Base-by-base conservation (phyloP, 2,888 invertebrate species). In the Eristalis arbustorum region DNA sequence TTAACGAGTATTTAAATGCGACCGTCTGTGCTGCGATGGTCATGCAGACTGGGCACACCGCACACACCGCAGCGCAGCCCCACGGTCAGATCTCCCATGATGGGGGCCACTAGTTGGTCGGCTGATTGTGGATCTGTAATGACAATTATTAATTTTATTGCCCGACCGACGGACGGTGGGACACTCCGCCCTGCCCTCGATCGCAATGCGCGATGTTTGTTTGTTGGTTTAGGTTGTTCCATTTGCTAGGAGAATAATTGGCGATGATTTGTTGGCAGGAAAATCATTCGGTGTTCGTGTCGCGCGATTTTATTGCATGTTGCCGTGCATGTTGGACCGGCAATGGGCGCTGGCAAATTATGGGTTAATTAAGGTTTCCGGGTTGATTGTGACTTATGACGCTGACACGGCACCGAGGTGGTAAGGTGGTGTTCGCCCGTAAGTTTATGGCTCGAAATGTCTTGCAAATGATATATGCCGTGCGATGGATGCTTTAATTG, bases 371-470 rank as follows among this genome's bases (percentile, higher is more conserved):
- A 81, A 77, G 63, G 73, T 85, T 85, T 85, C 81, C 84, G 81
- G 84, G 84, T 85, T 81, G 76, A 73, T 63, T 85, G 81, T 85
- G 84, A 85, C 76, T 81, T 85, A 85, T 81, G 81, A 76, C 28
- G 73, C 56, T 73, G 72, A 25, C 61, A 59, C n/a, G n/a, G 49
- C 49, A 23, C 59, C 59, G 59, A 49, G 62, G 56, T 63, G 57
- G 34, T 40, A n/a, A 18, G 66, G 49, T 34, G 49, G 25, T 11
- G 25, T 42, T 72, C 22, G 22, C 13, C n/a, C n/a, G 14, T n/a
- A 28, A 22, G 13, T 42, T 40, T 31, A 57, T 37, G 25, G 25
- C n/a, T 42, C 5, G n/a, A 18, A 67, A 25, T 62, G 11, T 57
- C 11, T 57, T 61, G 42, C 8, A 1, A 22, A 42, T 56, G 64